Conservation (phyloP, 2,113 vertebrate species). For the Trichechus manatus region DNA sequence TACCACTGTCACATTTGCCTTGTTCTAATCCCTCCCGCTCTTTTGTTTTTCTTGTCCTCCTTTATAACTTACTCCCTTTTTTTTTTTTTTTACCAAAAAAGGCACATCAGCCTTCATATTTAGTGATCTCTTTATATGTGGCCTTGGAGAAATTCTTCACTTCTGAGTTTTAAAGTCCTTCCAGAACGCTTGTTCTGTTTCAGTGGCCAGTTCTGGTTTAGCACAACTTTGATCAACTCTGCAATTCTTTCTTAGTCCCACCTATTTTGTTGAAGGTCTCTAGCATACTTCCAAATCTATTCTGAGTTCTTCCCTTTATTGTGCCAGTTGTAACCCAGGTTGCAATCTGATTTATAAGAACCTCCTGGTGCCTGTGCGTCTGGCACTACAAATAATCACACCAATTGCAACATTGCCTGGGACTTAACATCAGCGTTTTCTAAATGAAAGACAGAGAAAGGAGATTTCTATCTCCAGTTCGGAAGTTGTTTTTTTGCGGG, state of each 20-base stretch:
- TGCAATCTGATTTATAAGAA: not conserved
- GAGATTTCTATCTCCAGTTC: not conserved
- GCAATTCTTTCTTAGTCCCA: not conserved
- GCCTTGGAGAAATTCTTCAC: not conserved
- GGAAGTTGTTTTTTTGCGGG: not conserved
- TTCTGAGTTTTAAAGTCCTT: not conserved
- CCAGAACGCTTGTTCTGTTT: not conserved
- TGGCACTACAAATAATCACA: not conserved
- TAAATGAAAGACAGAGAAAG: conserved; percentile 2
- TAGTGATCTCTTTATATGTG: not conserved
- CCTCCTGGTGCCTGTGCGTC: not conserved
- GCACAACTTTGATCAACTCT: not conserved
- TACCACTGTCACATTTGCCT: not conserved
- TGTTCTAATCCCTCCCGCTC: not conserved
- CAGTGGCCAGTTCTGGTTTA: not conserved
- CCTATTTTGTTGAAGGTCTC: not conserved
- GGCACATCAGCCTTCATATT: not conserved
- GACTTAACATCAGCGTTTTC: not conserved
- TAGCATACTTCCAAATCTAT: not conserved
- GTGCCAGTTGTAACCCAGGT: not conserved
- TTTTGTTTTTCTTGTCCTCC: not conserved
- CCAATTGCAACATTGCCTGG: not conserved
- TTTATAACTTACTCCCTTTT: not conserved
- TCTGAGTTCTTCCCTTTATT: not conserved
- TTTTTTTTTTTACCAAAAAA: not conserved